A percentile compares a stretch with the other conserved stretches of the same genome.
Conservation (phyloP, 1,140 invertebrate genomes). For the Leptinotarsa defecta region DNA sequence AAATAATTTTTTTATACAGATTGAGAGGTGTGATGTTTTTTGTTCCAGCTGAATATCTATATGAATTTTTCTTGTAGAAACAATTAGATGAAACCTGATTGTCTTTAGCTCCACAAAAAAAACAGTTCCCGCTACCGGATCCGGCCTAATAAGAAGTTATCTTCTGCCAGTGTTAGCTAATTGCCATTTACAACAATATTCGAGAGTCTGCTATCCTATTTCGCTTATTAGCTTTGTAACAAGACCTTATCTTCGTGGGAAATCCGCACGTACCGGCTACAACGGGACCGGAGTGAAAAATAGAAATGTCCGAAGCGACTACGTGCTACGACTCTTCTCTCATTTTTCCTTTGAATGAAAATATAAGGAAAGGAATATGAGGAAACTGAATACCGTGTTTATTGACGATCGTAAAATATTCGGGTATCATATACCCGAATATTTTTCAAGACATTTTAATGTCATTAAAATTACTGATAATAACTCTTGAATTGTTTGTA, state of each 20-base stretch:
- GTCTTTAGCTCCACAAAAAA: neutral
- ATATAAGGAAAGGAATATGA: neutral
- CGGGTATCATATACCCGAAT: no score
- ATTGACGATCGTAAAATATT: no score
- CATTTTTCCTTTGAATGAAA: neutral
- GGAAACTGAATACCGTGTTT: neutral
- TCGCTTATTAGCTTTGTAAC: slow-evolving; percentile 6
- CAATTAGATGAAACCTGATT: no score
- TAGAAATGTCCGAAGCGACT: neutral
- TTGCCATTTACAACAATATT: slow-evolving; percentile 6
- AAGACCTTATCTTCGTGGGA: neutral
- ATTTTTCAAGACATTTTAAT: no score
- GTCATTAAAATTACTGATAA: no score
- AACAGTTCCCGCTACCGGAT: neutral
- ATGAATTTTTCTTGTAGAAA: no score
- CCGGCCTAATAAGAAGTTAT: neutral
- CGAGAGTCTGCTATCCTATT: slow-evolving; percentile 3
- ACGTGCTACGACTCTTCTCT: neutral
- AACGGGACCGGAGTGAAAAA: neutral
- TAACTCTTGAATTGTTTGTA: no score
- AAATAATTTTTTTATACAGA: no score
- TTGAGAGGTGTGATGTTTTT: no score
- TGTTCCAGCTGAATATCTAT: no score
- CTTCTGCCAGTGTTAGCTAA: neutral
- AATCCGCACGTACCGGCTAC: slow-evolving; percentile 4